A percentile compares a stretch with the other conserved stretches of the same genome.
Conservation (phyloP, 2,797 vertebrate genomes). For the Setipinna tenuifilis region DNA sequence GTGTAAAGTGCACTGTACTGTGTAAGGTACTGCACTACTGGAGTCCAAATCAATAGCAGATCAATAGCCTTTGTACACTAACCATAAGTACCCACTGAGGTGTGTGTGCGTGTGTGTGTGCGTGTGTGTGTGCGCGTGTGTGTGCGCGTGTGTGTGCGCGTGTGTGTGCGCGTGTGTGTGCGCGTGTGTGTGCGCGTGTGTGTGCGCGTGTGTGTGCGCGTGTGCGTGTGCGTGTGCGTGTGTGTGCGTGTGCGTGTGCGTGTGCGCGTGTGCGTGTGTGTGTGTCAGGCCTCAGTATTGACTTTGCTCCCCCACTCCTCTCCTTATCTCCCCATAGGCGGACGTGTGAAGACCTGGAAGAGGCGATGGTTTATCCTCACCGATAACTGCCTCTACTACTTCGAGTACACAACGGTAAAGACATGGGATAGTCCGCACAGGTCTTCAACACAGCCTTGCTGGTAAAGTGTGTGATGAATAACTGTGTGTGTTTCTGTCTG, state of each 20-base stretch:
- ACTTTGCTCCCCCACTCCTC: background rate
- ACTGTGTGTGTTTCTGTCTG: conserved; percentile 9
- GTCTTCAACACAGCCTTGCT: background rate
- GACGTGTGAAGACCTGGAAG: conserved; percentile 98
- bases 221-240: too few species aligned
- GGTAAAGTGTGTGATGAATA: background rate
- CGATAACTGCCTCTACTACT: conserved; percentile 98
- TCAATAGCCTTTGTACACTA: background rate
- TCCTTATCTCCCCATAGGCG: conserved; percentile 76
- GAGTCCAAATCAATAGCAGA: background rate
- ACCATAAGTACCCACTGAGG: background rate
- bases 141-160: too few species aligned
- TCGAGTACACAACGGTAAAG: conserved; percentile 96
- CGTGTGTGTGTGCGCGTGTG: background rate
- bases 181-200: too few species aligned
- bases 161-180: too few species aligned
- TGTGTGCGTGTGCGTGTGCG: background rate
- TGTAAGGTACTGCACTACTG: too few species aligned
- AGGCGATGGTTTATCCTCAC: conserved; percentile 98
- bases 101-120: conserved; percentile 33
- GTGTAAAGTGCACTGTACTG: too few species aligned
- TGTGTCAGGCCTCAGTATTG: background rate
- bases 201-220: background rate
- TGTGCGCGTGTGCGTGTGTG: background rate
- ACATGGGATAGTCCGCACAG: too few species aligned